Evolutionary conservation across 2,888 invertebrate genomes (phyloP).

Genomic region (Chrysolina americana): DNA sequence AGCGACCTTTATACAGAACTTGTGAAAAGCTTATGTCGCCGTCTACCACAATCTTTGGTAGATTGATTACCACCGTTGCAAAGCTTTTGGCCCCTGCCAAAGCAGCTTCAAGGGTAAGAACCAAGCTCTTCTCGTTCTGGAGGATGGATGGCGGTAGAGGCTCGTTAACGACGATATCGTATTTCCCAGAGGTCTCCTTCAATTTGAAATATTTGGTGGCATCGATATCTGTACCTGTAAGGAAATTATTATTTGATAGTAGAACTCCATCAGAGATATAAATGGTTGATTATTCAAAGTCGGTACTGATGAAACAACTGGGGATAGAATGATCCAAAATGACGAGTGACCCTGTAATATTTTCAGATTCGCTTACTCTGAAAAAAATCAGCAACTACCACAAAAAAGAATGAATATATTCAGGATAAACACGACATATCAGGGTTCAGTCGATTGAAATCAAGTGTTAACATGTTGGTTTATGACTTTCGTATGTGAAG

Average conservation of each 20-base stretch:
- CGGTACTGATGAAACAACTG: no score
- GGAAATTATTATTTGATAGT: neutral
- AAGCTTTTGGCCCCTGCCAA: slow-evolving; percentile 34
- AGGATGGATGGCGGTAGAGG: slow-evolving; percentile 42
- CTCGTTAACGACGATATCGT: slow-evolving; percentile 29
- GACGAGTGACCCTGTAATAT: no score
- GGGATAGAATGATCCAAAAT: no score
- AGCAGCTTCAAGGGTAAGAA: slow-evolving; percentile 43
- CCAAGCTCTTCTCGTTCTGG: slow-evolving; percentile 35
- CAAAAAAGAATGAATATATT: no score
- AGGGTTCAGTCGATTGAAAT: no score
- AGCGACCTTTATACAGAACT: slow-evolving; percentile 45
- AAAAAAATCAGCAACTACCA: no score
- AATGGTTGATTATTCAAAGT: no score
- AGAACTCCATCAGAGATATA: no score
- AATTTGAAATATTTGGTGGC: slow-evolving; percentile 31
- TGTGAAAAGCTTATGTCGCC: slow-evolving; percentile 34
- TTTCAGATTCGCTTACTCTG: no score
- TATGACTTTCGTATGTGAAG: no score
- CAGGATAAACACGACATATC: no score
- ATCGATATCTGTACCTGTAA: slow-evolving; percentile 24
- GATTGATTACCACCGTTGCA: slow-evolving; percentile 48
- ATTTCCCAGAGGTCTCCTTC: slow-evolving; percentile 12
- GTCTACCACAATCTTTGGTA: slow-evolving; percentile 34
- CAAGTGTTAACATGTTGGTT: no score